Evolutionary conservation across 2,113 vertebrate species (phyloP).

Genomic region (Charadrius vociferus): DNA sequence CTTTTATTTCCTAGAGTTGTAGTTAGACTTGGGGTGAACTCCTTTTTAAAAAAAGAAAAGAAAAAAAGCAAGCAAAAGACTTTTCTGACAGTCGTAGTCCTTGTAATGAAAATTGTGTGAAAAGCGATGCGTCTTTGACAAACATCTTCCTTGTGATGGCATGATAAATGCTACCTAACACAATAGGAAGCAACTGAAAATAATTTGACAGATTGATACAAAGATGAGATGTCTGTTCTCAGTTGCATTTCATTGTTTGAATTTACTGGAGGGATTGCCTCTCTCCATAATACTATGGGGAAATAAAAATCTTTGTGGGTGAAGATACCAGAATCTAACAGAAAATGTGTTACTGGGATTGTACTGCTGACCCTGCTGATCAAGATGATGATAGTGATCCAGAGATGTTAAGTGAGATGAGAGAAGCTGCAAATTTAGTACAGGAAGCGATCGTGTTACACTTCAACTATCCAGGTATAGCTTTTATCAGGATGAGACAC

Average conservation of each 20-base stretch:
- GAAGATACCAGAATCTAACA: background rate
- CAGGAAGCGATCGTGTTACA: background rate
- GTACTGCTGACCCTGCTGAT: background rate
- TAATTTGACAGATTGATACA: background rate
- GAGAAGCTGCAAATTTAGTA: background rate
- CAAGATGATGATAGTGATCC: background rate
- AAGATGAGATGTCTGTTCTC: background rate
- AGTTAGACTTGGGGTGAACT: background rate
- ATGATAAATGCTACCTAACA: background rate
- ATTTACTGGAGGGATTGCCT: conserved; percentile 71
- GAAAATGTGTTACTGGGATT: background rate
- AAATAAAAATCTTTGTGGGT: background rate
- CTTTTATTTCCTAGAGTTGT: background rate
- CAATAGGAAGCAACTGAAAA: background rate
- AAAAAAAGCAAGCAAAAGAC: background rate
- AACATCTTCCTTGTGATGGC: background rate
- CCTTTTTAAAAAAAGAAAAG: background rate
- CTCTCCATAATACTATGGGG: background rate
- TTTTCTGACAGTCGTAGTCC: background rate
- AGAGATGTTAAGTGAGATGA: background rate
- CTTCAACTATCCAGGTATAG: background rate
- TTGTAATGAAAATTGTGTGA: background rate
- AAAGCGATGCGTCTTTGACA: background rate
- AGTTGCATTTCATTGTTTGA: conserved; percentile 51
- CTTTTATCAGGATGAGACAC: background rate